A percentile compares a stretch with the other conserved stretches of the same genome.
These are phyloP conservation scores for Phyllostomus hastatus DNA, from an alignment of 2,113 vertebrate genomes.

Conservation along the genomic window DNA sequence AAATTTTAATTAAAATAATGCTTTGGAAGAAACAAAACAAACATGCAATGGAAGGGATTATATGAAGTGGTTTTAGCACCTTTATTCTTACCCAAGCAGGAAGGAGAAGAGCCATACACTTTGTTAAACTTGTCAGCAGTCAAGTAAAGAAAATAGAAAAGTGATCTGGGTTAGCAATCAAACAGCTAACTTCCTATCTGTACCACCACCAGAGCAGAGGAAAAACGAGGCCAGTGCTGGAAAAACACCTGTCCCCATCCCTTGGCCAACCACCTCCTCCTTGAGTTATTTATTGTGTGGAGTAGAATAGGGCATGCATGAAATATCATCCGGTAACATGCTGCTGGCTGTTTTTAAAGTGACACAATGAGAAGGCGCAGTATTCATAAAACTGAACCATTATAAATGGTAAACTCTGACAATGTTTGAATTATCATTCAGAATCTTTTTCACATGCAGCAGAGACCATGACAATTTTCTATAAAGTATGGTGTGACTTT, in stretches of 20 bases:
- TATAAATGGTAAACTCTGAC: conserved; percentile 35
- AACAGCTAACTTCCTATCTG: conserved; percentile 79
- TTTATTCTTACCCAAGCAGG: conserved; percentile 94
- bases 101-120: conserved; percentile 91
- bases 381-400: neutral
- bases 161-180: conserved; percentile 90
- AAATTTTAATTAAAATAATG: conserved; percentile 20
- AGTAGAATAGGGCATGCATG: conserved; percentile 67
- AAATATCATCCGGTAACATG: conserved; percentile 46
- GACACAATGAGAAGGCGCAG: conserved; percentile 30
- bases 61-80: conserved; percentile 43
- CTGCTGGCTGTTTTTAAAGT: conserved; percentile 55
- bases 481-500: neutral
- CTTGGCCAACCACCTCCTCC: conserved; percentile 29
- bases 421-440: neutral
- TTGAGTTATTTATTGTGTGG: conserved; percentile 64
- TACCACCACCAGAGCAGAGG: conserved; percentile 84
- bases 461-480: conserved; percentile 43
- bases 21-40: conserved; percentile 50
- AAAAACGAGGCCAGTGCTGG: conserved; percentile 76
- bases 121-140: conserved; percentile 96
- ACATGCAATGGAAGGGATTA: conserved; percentile 78
- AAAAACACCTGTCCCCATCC: conserved; percentile 69
- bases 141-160: conserved; percentile 91
- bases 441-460: conserved; percentile 63